Evolutionary conservation across 2,888 invertebrate species (phyloP).

Genomic region (Chalcis sispes): DNA sequence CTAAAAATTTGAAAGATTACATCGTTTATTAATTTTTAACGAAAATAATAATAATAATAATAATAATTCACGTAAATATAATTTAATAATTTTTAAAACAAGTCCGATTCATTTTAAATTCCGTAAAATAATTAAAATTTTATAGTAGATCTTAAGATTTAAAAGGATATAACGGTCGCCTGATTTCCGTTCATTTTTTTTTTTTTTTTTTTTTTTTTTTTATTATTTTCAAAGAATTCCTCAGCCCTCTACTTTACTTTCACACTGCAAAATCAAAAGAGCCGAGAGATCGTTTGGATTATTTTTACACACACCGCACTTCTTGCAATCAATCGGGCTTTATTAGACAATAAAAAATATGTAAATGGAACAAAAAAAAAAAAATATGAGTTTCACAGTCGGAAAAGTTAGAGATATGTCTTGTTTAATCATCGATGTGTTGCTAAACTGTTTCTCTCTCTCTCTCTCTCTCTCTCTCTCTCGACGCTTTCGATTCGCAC

Average conservation of each 20-base stretch:
- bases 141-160: background rate
- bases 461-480: too few relatives aligned
- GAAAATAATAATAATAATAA: background rate
- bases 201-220: too few relatives aligned
- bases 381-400: too few relatives aligned
- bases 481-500: conserved; percentile 20
- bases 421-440: too few relatives aligned
- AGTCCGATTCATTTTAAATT: conserved; percentile 2
- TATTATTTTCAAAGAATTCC: conserved; percentile 20
- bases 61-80: background rate
- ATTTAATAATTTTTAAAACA: background rate
- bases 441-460: too few relatives aligned
- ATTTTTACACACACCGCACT: too few relatives aligned
- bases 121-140: background rate
- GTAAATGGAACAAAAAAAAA: too few relatives aligned
- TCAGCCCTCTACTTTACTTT: conserved; percentile 27
- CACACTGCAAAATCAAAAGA: conserved; percentile 15
- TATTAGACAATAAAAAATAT: too few relatives aligned
- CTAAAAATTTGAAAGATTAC: conserved; percentile 3
- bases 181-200: background rate
- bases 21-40: background rate
- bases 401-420: too few relatives aligned
- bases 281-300: conserved; percentile 22
- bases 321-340: too few relatives aligned
- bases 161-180: conserved; percentile 18